Base-by-base conservation (phyloP, 2,888 invertebrate genomes). In the Yponomeuta cagnagella region DNA sequence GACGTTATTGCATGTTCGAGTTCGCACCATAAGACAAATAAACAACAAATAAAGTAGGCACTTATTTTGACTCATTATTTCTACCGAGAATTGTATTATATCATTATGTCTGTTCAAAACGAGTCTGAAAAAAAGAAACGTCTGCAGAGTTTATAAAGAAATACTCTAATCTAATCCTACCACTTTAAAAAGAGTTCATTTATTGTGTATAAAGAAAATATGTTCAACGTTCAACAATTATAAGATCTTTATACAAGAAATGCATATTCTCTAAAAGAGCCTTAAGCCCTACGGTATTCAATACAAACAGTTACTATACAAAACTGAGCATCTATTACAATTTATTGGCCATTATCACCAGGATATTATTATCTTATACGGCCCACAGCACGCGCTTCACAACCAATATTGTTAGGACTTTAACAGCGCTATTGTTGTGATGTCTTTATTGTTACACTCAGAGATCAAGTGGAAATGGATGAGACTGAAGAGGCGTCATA, bases 301-400 rank as follows among this genome's bases (percentile, higher is more conserved):
- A 58, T 58, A 15, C 52, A 58, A 58, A 58, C 52, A 65, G 31
- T 30, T 31, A 33, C 65, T 31, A 65, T 65, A 30, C 31, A 65
- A 64, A 65, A 33, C 65, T 58, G 15, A 58, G 52, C 52, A 15
- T 58, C 52, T 9, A 15, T 9, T 58, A 58, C 52, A 83, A 87
- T 85, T 86, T 87, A 86, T 86, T 76, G 82, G 74, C 76, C 77
- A 86, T 88, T 87, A 87, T 85, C 78, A 23, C 30, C 43, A 48
- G 48, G 65, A 70, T 70, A 70, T 65, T 65, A 70, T 52, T 68
- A 52, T 63, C 43, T 33, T 63, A 69, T 63, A 63, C n/a, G 48
- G 63, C 48, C 70, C 12, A 23, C 1, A 65, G 70, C 64, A n/a
- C 15, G 10, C 12, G 15, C 10, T 37, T 63, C 12, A n/a, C 9